Percentiles rank a stretch among this genome's conserved stretches.
These are phyloP conservation scores for Castor canadensis DNA, from an alignment of 2,113 vertebrate species.

Conservation along the genomic window DNA sequence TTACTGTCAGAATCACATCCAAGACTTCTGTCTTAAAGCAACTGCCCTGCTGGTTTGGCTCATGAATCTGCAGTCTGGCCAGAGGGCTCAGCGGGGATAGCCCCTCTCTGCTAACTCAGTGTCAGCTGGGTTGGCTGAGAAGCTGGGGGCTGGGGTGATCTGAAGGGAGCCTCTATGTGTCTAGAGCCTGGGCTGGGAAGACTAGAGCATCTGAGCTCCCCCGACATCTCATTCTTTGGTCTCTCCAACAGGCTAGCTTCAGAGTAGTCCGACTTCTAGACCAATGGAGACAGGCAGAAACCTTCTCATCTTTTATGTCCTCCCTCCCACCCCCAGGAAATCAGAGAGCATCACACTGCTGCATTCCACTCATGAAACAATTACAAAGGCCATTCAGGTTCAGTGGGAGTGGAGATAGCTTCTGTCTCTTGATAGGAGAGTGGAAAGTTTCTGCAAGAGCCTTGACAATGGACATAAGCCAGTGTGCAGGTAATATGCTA, in stretches of 20 bases:
- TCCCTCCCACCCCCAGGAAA: neutral
- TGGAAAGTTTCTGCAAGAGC: constrained; percentile 34
- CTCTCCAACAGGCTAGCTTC: neutral
- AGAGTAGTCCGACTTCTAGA: neutral
- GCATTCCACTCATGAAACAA: neutral
- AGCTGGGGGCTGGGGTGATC: neutral
- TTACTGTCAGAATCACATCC: constrained; percentile 29
- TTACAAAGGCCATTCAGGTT: neutral
- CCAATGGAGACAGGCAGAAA: neutral
- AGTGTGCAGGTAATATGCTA: neutral
- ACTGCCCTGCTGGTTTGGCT: neutral
- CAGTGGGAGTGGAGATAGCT: neutral
- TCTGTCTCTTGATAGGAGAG: neutral
- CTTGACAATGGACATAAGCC: neutral
- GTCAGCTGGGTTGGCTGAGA: neutral
- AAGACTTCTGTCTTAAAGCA: neutral
- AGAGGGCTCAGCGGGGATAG: neutral
- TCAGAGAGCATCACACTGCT: neutral
- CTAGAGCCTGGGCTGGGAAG: neutral
- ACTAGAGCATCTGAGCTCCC: neutral
- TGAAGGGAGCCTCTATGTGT: neutral
- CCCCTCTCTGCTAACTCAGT: neutral
- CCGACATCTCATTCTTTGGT: neutral
- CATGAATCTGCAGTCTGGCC: neutral
- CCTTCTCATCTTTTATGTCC: constrained; percentile 5